Evolutionary conservation across 1,140 invertebrate species (phyloP), one percentile per base, ranked within the genome.

Genomic region (Zaprionus gabonicus): DNA sequence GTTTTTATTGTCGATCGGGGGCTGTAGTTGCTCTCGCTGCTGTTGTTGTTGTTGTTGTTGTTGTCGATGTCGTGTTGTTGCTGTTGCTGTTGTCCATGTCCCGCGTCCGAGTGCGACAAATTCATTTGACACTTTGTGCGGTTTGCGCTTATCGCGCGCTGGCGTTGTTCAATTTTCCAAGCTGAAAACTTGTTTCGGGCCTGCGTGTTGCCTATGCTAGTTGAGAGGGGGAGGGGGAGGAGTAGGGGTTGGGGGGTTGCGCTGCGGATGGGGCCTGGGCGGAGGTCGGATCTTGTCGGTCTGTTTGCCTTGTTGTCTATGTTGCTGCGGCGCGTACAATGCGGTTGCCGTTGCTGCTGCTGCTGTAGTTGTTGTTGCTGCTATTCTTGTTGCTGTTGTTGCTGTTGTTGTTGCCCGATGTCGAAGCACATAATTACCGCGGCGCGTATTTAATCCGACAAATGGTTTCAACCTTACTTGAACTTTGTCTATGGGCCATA

Each of bases 381-480:
- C 5, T 6, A 15, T 2, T n/a, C 15, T 15, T 44, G n/a, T 7
- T 65, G 51, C 1, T 73, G 69, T 34, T 58, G 70, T 25, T 68
- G 69, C 31, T 75, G 67, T 5, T 51, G 46, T n/a, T 51, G 46
- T 3, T 51, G 46, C 46, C 46, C 46, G 20, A 13, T 51, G 71
- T 76, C 83, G 85, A 84, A 88, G 85, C 85, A 88, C 84, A 88
- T 88, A 88, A 88, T 88, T 88, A 88, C 84, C 84, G 84, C 84
- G 75, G 85, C 84, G 84, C 85, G 85, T 88, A 90, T 88, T 88
- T 88, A 88, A 88, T 88, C 81, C 85, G 85, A 88, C 85, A 88
- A 88, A 88, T 88, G 85, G 85, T 85, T 88, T 84, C 85, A 88
- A 88, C 85, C 85, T 88, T 90, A 85, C 82, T 90, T 88, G 85